Conservation (phyloP, 1,140 invertebrate species). For the Lepeophtheirus salmonis region DNA sequence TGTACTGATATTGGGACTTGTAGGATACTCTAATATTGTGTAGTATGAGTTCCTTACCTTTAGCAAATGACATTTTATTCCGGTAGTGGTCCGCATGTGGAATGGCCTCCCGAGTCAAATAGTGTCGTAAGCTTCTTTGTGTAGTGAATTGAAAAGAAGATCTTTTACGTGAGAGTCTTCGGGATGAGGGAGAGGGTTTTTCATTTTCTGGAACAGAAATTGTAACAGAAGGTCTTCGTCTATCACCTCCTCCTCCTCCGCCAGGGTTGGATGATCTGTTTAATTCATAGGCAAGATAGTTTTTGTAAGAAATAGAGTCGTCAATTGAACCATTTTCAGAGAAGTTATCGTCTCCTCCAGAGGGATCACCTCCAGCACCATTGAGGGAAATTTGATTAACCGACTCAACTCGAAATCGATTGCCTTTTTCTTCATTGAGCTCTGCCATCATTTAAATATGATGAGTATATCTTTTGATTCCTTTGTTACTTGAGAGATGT, state of each 20-base stretch:
- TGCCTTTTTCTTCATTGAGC: neutral
- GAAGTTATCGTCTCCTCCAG: neutral
- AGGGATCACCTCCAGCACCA: no score
- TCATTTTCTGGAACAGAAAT: neutral
- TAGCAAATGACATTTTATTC: conserved; percentile 31
- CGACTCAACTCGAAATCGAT: neutral
- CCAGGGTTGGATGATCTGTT: no score
- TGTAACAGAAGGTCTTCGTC: neutral
- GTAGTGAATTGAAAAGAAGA: conserved; percentile 4
- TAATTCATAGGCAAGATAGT: neutral
- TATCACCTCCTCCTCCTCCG: no score
- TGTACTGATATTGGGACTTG: no score
- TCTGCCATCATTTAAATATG: neutral
- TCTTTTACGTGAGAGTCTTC: neutral
- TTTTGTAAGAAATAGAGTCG: no score
- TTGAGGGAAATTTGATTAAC: no score
- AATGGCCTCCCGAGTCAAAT: conserved; percentile 33
- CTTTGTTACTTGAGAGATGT: no score
- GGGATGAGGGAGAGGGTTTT: neutral
- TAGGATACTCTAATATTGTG: no score
- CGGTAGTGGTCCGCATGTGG: conserved; percentile 37
- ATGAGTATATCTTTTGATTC: no score
- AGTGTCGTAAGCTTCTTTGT: conserved; percentile 4
- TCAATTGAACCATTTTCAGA: neutral
- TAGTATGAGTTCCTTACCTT: conserved; percentile 14